Evolutionary conservation across 2,113 vertebrate genomes (phyloP), one percentile per base, ranked within the genome.

Genomic region (Forbesichthys agassizii): DNA sequence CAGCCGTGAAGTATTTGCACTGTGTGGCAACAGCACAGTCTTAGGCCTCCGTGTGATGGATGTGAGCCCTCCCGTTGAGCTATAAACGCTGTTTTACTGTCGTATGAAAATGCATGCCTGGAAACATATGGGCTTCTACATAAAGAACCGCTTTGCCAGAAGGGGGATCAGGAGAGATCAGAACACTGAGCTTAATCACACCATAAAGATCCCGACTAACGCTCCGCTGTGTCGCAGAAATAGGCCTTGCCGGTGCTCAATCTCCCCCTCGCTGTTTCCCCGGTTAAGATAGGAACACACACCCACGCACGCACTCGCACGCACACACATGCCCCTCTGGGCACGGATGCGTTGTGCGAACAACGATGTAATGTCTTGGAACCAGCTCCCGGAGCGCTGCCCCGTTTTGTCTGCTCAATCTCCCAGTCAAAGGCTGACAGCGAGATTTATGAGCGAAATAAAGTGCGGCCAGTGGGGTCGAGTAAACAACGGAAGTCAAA

Each of bases 341-440:
- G 75, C 79, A 71, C 70, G 61, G 59, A 82, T 16, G 81, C 74
- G 47, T 84, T 75, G 79, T 79, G 71, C 69, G 80, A 85, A 66
- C 82, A 84, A 73, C 42, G 12, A 81, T 75, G 78, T 91, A 91
- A 90, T 91, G 88, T 90, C 33, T 83, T 88, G 89, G 88, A 92
- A 91, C 88, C 88, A 87, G 88, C 82, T 84, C 81, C 82, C 57
- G 63, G 64, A 78, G 80, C 70, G 54, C 74, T 60, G 75, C 71
- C 81, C 80, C 69, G 64, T 86, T 86, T 78, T 84, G 74, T 85
- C 84, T 88, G 80, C 83, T 87, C 87, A 81, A 87, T 89, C 83
- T 83, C 86, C 81, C 81, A 82, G 77, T 81, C 74, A 61, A 61
- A 74, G 65, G 64, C 74, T 77, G 84, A 83, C 82, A 84, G 69